Percentiles rank a stretch among this genome's conserved stretches.
phyloP scores from a whole-genome alignment of 2,888 invertebrate genomes.

The Meiosimyza platycephala region DNA sequence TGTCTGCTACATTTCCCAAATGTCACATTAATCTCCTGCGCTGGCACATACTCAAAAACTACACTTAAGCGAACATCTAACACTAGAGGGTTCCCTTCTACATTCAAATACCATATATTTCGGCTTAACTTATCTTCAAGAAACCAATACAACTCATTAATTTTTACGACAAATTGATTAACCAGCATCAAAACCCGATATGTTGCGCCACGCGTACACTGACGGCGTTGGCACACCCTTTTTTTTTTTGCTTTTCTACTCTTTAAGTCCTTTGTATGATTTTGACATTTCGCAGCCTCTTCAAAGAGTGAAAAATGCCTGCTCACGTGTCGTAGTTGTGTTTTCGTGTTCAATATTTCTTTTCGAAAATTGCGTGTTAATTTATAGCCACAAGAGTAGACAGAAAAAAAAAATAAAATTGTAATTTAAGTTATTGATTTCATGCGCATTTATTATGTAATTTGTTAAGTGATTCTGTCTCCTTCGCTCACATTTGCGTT shows the following conservation, averaged over 20 bases:
- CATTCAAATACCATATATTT: background rate
- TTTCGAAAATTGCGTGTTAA: constrained; percentile 31
- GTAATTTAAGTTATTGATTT: constrained; percentile 33
- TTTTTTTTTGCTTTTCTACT: background rate
- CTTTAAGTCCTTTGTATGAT: background rate
- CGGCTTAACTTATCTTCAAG: background rate
- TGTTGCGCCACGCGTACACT: constrained; percentile 2
- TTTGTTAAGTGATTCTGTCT: constrained; percentile 30
- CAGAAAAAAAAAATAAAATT: background rate
- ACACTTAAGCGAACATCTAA: background rate
- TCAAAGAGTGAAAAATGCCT: constrained; percentile 18
- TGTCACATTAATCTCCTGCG: constrained; percentile 23
- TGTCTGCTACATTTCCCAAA: constrained; percentile 20
- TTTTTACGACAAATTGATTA: constrained; percentile 66
- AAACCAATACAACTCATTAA: constrained; percentile 55
- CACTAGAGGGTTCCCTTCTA: background rate
- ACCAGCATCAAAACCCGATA: constrained; percentile 42
- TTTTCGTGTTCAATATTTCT: background rate
- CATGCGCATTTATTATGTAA: constrained; percentile 34
- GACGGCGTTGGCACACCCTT: background rate
- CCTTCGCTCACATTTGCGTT: background rate
- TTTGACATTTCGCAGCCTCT: constrained; percentile 29
- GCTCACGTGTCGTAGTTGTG: constrained; percentile 17
- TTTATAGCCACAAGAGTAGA: constrained; percentile 11
- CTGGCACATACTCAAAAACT: background rate